phyloP scores from a whole-genome alignment of 2,888 invertebrate genomes.

The Leptogaster cylindrica region DNA sequence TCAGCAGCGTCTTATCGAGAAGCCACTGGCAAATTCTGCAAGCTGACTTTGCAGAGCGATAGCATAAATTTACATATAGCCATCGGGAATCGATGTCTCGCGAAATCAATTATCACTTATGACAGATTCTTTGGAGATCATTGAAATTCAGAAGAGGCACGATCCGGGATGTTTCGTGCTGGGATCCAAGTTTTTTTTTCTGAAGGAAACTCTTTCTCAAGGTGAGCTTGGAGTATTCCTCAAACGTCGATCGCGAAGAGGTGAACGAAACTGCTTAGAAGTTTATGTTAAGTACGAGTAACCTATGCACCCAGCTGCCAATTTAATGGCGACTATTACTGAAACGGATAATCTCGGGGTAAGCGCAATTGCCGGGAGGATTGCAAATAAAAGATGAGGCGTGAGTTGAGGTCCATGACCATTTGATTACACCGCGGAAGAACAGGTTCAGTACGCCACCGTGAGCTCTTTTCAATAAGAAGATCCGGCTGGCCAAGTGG shows the following conservation, averaged over 20 bases:
- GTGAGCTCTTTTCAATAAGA: neutral
- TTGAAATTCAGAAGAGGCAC: constrained; percentile 29
- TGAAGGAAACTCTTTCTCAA: no score
- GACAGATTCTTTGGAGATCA: constrained; percentile 3
- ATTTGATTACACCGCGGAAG: constrained; percentile 10
- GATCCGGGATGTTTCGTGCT: constrained; percentile 23
- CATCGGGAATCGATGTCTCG: neutral
- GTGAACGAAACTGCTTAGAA: neutral
- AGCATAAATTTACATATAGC: constrained; percentile 12
- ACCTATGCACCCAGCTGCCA: no score
- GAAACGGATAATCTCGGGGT: no score
- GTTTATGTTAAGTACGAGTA: no score
- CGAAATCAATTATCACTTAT: constrained; percentile 20
- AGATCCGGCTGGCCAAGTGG: constrained; percentile 21
- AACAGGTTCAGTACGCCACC: constrained; percentile 20
- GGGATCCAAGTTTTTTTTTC: no score
- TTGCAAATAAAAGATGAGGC: no score
- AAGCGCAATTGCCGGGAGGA: no score
- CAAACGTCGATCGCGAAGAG: constrained; percentile 2
- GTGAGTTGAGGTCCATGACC: neutral
- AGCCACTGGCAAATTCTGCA: neutral
- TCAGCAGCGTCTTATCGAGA: constrained; percentile 25
- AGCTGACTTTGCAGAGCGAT: neutral
- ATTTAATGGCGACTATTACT: no score
- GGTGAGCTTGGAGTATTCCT: no score